Base-by-base conservation (phyloP, 2,888 invertebrate genomes). In the Clivina fossor region DNA sequence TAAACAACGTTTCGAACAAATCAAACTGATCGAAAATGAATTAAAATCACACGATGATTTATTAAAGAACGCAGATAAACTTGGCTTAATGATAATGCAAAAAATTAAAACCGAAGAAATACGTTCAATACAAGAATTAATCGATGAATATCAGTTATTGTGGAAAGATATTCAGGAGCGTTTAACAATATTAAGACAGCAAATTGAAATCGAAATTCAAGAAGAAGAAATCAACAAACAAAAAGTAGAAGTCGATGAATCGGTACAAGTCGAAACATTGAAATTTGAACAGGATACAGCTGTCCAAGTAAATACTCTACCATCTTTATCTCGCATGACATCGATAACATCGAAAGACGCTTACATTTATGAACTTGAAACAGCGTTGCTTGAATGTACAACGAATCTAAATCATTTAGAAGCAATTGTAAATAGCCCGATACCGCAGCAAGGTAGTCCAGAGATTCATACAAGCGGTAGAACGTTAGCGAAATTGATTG, bases 261-360 rank as follows among this genome's bases (percentile, higher is more conserved):
- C 80, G 35, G 77, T 81, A 1, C 81, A 90, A 75, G 88, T 88
- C 7, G 85, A 90, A 60, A 88, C 89, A 0, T 74, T 86, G 4
- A 84, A 79, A 70, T 85, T 87, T 71, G 90, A 89, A 67, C 83
- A 83, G 11, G 90, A 92, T 65, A 82, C 83, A 0, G 83, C 86
- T 1, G 84, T 89, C 3, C 92, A 93, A 77, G 92, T 92, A 1
- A 85, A 91, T 67, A 93, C 92, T 0, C 72, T 92, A 32, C 81
- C 81, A 0, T 76, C 77, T 35, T 66, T 83, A 38, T 75, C 78
- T 38, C 74, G 79, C 15, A 82, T 85, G 75, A 85, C 85, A 1
- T 83, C 85, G 9, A 82, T 86, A 58, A 90, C 90, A 33, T 85
- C 90, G 3, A 86, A 88, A 70, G 91, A 92, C 67, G 91, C 90